A percentile compares a stretch with the other conserved stretches of the same genome.
These are phyloP conservation scores for Myotis yumanensis DNA, from an alignment of 2,113 vertebrate species.

Conservation along the genomic window DNA sequence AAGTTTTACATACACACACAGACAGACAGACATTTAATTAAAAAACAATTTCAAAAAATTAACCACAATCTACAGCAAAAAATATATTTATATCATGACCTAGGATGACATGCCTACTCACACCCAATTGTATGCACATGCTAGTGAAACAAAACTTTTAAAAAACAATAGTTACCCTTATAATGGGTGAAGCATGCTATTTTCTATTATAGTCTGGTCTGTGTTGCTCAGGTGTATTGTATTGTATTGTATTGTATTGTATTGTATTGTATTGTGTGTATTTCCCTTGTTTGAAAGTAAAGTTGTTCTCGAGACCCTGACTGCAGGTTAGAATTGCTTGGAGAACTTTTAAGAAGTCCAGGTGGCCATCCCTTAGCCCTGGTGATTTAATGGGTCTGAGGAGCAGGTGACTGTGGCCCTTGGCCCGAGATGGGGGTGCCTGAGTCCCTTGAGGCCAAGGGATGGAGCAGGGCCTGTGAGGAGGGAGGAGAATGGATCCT, in stretches of 20 bases:
- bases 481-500: not conserved
- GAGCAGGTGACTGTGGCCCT: not conserved
- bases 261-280: not conserved
- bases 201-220: constrained; percentile 14
- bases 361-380: not conserved
- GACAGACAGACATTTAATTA: not conserved
- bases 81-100: constrained; percentile 1
- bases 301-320: not conserved
- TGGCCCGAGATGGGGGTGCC: fast-evolving
- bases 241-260: not conserved
- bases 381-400: not conserved
- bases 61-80: not conserved
- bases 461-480: not conserved
- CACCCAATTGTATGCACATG: no score
- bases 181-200: not conserved
- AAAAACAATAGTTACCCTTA: not conserved
- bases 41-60: not conserved
- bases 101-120: not conserved
- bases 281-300: constrained; percentile 11
- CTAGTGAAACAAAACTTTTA: not conserved
- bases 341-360: not conserved
- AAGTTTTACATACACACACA: not conserved
- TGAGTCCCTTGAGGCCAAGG: not conserved
- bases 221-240: not conserved
- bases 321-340: not conserved